Percentiles rank a stretch among this genome's conserved stretches.
Conservation (phyloP, 2,797 vertebrate genomes). For the Lemur catta region DNA sequence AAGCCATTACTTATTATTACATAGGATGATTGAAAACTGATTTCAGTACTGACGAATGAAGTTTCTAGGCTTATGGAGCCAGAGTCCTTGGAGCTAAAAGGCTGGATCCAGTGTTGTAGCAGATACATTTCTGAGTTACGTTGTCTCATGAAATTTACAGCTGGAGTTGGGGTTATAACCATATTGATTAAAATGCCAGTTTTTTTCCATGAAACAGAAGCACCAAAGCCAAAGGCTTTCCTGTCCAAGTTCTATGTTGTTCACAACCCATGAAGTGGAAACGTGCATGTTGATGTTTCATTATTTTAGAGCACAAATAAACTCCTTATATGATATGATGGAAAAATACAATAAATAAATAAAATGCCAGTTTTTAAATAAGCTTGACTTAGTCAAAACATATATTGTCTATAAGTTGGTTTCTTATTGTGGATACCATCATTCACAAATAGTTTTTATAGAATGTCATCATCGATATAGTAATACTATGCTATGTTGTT, state of each 20-base stretch:
- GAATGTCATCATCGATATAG: not conserved
- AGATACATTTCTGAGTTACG: not conserved
- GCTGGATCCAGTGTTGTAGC: not conserved
- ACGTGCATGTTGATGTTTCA: constrained; percentile 58
- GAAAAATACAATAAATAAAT: no score
- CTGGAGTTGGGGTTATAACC: not conserved
- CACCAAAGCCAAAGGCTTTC: constrained; percentile 89
- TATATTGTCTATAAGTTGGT: not conserved
- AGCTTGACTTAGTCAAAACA: not conserved
- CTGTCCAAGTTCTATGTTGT: constrained; percentile 94
- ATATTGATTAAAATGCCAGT: not conserved
- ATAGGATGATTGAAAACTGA: not conserved
- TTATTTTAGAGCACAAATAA: constrained; percentile 80
- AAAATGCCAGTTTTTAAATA: not conserved
- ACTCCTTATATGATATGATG: constrained; percentile 38
- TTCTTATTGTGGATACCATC: not conserved
- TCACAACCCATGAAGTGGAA: constrained; percentile 88
- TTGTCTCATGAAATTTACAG: not conserved
- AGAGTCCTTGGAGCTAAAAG: not conserved
- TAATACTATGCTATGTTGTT: not conserved
- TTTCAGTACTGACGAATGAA: not conserved
- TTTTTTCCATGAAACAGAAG: constrained; percentile 89
- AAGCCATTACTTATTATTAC: not conserved
- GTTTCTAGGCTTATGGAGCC: not conserved
- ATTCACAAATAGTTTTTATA: not conserved